Conservation (phyloP, 2,113 vertebrate species). For the Bubo scandiacus region DNA sequence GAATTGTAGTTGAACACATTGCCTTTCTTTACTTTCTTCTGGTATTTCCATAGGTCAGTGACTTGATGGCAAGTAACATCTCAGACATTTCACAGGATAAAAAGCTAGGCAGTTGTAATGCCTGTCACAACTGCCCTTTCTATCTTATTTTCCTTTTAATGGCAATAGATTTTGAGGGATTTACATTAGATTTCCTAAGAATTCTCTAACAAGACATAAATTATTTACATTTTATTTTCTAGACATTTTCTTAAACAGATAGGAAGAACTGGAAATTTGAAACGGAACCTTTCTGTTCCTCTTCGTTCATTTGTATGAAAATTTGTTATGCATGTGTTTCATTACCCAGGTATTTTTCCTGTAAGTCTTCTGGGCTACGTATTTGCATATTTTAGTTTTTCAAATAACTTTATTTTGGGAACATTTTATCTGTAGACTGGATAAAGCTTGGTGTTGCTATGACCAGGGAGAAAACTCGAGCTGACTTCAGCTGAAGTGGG, state of each 20-base stretch:
- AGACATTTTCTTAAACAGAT: background rate
- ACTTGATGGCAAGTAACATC: background rate
- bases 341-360: background rate
- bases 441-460: background rate
- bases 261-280: background rate
- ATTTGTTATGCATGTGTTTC: background rate
- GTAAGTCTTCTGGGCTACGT: background rate
- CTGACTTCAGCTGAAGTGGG: background rate
- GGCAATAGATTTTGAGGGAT: background rate
- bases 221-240: background rate
- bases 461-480: background rate
- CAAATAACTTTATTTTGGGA: background rate
- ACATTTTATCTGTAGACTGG: background rate
- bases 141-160: background rate
- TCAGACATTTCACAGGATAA: background rate
- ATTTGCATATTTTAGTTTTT: background rate
- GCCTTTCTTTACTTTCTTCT: background rate
- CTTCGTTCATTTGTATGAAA: background rate
- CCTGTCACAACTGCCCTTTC: background rate
- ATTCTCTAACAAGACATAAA: background rate
- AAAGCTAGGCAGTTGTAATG: background rate
- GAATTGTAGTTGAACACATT: background rate
- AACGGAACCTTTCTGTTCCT: background rate
- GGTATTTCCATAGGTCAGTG: background rate
- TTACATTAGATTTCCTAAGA: background rate